These are phyloP conservation scores for Tineola bisselliella DNA, from an alignment of 2,888 invertebrate genomes.

Conservation along the genomic window DNA sequence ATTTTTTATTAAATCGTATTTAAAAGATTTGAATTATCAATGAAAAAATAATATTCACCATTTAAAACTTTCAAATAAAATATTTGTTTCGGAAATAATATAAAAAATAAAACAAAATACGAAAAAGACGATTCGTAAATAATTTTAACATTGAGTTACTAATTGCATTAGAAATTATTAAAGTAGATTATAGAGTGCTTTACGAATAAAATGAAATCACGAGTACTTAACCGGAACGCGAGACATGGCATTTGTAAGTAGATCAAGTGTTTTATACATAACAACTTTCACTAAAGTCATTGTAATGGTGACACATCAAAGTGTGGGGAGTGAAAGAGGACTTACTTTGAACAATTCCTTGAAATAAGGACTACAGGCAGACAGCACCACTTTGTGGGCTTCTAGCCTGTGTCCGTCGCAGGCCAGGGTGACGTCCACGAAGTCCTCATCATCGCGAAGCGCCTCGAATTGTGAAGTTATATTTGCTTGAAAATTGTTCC, in stretches of 20 bases:
- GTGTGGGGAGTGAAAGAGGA: slow-evolving; percentile 66
- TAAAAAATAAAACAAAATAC: slow-evolving; percentile 1
- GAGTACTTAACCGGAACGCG: slow-evolving; percentile 68
- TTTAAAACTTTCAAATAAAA: no score
- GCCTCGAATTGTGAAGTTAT: slow-evolving; percentile 88
- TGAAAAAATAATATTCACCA: neutral
- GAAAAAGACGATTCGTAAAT: neutral
- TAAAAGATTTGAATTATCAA: neutral
- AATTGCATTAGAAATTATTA: slow-evolving; percentile 58
- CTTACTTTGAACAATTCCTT: slow-evolving; percentile 86
- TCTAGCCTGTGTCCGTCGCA: slow-evolving; percentile 85
- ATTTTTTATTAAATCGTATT: neutral
- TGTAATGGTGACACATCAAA: slow-evolving; percentile 69
- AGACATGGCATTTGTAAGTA: slow-evolving; percentile 69
- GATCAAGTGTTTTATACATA: slow-evolving; percentile 69
- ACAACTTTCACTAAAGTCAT: slow-evolving; percentile 69
- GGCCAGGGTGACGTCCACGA: slow-evolving; percentile 88
- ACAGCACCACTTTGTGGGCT: slow-evolving; percentile 87
- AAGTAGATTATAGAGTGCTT: slow-evolving; percentile 43
- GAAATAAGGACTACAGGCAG: slow-evolving; percentile 89
- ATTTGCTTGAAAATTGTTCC: slow-evolving; percentile 91
- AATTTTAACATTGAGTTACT: neutral
- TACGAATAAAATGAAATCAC: slow-evolving; percentile 66
- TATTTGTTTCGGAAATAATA: no score
- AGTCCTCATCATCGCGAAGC: slow-evolving; percentile 85